These are phyloP conservation scores for Gonioctena quinquepunctata DNA, from an alignment of 1,140 invertebrate species.

Conservation along the genomic window DNA sequence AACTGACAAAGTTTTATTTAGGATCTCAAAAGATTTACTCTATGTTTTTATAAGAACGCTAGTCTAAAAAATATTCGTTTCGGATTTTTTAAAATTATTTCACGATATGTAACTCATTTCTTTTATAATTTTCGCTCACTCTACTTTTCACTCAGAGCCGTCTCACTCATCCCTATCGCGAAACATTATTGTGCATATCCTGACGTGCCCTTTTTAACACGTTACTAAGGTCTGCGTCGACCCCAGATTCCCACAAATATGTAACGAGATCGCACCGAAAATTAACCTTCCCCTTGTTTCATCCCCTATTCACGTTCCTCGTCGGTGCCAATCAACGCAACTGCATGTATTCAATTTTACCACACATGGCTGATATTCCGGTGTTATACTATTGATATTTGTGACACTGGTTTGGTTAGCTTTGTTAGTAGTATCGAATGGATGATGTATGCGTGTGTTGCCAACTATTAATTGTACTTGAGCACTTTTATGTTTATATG, in stretches of 20 bases:
- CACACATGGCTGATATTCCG: conserved; percentile 14
- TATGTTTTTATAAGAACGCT: too few species aligned
- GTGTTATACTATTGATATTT: conserved; percentile 3
- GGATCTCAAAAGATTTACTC: too few species aligned
- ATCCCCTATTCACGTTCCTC: conserved; percentile 11
- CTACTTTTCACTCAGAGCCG: too few species aligned
- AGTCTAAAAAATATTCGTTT: too few species aligned
- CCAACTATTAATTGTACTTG: neutral
- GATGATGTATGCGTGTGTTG: neutral
- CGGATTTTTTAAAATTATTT: too few species aligned
- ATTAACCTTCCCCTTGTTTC: conserved; percentile 20
- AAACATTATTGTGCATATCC: neutral
- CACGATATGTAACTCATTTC: too few species aligned
- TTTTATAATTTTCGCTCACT: too few species aligned
- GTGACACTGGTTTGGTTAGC: neutral
- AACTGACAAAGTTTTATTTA: too few species aligned
- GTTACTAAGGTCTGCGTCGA: conserved; percentile 15
- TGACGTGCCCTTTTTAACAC: conserved; percentile 19
- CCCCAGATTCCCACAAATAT: conserved; percentile 12
- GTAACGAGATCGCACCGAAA: conserved; percentile 11
- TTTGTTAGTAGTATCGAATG: neutral
- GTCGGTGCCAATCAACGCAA: conserved; percentile 12
- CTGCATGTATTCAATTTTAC: conserved; percentile 13
- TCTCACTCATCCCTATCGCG: neutral
- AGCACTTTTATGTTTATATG: too few species aligned